Percentiles rank a stretch among this genome's conserved stretches.
Evolutionary conservation across 2,797 vertebrate species (phyloP).

Genomic region (Phalloptychus januarius): DNA sequence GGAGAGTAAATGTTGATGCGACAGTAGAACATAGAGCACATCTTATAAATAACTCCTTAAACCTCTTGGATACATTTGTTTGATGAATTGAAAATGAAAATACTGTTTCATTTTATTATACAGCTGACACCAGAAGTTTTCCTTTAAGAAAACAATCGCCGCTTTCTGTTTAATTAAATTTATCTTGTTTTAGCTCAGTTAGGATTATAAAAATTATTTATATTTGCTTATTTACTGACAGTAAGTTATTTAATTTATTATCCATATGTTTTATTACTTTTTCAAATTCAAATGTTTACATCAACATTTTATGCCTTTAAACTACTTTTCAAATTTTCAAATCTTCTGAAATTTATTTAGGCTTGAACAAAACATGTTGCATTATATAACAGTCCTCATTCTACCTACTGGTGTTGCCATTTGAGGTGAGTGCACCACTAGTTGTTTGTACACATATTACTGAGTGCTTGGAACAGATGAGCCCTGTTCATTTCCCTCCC

Average conservation of each 20-base stretch:
- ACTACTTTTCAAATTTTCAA: neutral
- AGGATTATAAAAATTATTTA: neutral
- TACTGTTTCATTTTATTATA: neutral
- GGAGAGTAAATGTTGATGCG: neutral
- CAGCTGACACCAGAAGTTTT: neutral
- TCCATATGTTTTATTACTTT: neutral
- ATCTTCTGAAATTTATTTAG: neutral
- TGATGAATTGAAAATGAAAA: too few relatives aligned
- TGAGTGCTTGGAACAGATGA: neutral
- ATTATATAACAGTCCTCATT: neutral
- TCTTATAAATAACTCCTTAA: too few relatives aligned
- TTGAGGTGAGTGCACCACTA: neutral
- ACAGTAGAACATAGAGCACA: neutral
- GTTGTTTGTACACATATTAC: neutral
- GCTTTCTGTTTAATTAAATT: neutral
- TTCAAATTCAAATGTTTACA: neutral
- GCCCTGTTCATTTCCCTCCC: neutral
- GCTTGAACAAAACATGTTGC: neutral
- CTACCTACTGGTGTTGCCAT: neutral
- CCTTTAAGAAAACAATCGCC: neutral
- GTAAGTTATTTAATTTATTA: neutral
- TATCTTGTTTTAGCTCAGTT: neutral
- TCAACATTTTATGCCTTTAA: neutral
- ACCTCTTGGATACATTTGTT: too few relatives aligned
- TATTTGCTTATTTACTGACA: neutral